These are phyloP conservation scores for Fragum whitleyi DNA, from an alignment of 2,888 invertebrate genomes.

Conservation along the genomic window DNA sequence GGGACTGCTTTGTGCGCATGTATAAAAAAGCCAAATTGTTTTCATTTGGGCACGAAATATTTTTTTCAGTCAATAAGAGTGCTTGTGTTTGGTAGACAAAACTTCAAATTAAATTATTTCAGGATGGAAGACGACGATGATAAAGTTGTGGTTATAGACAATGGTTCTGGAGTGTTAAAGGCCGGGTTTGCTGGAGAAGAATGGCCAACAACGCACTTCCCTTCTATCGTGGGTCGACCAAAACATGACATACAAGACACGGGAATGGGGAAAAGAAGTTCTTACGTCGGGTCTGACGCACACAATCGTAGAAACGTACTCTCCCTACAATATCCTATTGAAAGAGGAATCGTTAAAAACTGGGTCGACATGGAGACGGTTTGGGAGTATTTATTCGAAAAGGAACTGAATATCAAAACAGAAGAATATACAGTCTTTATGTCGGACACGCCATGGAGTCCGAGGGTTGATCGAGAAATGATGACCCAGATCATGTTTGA, in stretches of 20 bases:
- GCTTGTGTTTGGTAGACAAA: too few relatives aligned
- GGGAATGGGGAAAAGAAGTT: background rate
- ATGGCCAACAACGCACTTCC: background rate
- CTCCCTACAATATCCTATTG: slow-evolving; percentile 26
- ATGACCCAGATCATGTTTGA: slow-evolving; percentile 64
- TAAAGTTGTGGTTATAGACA: slow-evolving; percentile 18
- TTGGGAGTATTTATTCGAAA: slow-evolving; percentile 46
- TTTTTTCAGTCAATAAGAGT: too few relatives aligned
- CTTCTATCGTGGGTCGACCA: slow-evolving; percentile 25
- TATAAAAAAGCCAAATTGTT: too few relatives aligned
- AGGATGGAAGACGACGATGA: slow-evolving; percentile 15
- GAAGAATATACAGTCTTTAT: slow-evolving; percentile 39
- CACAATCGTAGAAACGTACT: slow-evolving; percentile 11
- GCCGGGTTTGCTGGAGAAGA: slow-evolving; percentile 21
- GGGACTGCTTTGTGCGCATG: too few relatives aligned
- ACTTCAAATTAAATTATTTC: background rate
- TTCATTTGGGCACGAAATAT: too few relatives aligned
- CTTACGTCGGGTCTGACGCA: slow-evolving; percentile 6
- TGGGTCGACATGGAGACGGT: slow-evolving; percentile 57
- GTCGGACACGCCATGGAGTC: slow-evolving; percentile 88
- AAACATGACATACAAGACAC: slow-evolving; percentile 7
- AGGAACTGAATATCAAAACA: slow-evolving; percentile 36
- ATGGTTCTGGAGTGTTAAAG: slow-evolving; percentile 20
- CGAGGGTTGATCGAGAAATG: slow-evolving; percentile 95
- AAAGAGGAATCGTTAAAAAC: slow-evolving; percentile 46